Evolutionary conservation across 2,113 vertebrate species (phyloP).

Genomic region (Lophotis ruficrista): DNA sequence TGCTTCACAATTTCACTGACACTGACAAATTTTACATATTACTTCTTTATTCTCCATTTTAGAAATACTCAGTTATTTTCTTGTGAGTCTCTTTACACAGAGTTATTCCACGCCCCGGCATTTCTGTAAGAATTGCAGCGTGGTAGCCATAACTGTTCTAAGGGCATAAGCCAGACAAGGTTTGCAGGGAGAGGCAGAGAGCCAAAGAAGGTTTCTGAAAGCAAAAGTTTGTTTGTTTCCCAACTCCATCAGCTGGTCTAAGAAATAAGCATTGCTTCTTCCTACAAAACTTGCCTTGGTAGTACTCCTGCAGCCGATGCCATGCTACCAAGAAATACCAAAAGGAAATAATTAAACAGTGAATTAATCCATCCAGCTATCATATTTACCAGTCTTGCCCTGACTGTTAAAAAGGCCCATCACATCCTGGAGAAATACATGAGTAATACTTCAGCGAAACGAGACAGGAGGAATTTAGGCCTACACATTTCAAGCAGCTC

Average conservation of each 20-base stretch:
- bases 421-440: not conserved
- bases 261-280: slow-evolving; percentile 1
- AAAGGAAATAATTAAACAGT: not conserved
- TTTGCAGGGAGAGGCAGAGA: slow-evolving; percentile 35
- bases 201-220: slow-evolving; percentile 38
- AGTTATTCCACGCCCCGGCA: not conserved
- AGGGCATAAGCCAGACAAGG: slow-evolving; percentile 21
- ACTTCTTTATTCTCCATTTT: not conserved
- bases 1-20: not conserved
- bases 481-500: not conserved
- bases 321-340: not conserved
- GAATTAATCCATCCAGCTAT: not conserved
- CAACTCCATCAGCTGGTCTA: slow-evolving; percentile 4
- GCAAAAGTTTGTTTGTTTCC: slow-evolving; percentile 58
- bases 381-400: not conserved
- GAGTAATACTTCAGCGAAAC: not conserved
- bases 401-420: not conserved
- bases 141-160: not conserved
- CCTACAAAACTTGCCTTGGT: not conserved
- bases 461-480: not conserved
- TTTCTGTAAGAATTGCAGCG: not conserved
- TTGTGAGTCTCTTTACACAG: not conserved
- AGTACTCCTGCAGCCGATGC: not conserved
- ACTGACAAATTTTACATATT: not conserved
- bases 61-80: not conserved